Percentiles rank a stretch among this genome's conserved stretches.
Conservation (phyloP, 2,113 vertebrate genomes). For the Serilophus lunatus region DNA sequence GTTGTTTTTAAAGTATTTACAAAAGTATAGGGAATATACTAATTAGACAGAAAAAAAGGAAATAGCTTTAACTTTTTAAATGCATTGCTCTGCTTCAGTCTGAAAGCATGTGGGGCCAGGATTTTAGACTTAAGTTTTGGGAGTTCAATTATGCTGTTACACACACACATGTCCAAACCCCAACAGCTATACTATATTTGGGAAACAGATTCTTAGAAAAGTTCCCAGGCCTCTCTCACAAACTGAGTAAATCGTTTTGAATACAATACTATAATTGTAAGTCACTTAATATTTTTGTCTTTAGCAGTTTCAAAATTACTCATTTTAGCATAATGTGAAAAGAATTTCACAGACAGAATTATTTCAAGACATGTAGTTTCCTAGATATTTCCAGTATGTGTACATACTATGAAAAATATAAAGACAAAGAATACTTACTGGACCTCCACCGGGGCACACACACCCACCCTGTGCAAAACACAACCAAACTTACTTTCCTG, state of each 20-base stretch:
- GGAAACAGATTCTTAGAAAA: background rate
- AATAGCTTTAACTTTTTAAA: background rate
- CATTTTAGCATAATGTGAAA: background rate
- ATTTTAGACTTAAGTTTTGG: background rate
- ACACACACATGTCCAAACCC: background rate
- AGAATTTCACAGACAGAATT: background rate
- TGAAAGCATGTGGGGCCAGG: background rate
- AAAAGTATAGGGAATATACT: background rate
- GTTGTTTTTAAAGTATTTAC: background rate
- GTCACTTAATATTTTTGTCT: background rate
- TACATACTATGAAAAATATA: background rate
- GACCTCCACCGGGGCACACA: conserved; percentile 40
- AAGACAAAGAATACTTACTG: conserved; percentile 40
- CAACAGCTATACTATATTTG: background rate
- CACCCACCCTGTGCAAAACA: conserved; percentile 58
- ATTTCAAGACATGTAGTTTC: background rate
- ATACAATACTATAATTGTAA: background rate
- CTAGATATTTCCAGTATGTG: background rate
- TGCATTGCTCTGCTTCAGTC: background rate
- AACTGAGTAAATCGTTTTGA: background rate
- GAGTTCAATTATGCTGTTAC: background rate
- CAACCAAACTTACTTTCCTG: conserved; percentile 22
- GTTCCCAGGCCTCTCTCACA: background rate
- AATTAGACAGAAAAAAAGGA: background rate
- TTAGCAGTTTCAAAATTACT: background rate